Base-by-base conservation (phyloP, 2,888 invertebrate genomes). In the Zaprionus lineosus region DNA sequence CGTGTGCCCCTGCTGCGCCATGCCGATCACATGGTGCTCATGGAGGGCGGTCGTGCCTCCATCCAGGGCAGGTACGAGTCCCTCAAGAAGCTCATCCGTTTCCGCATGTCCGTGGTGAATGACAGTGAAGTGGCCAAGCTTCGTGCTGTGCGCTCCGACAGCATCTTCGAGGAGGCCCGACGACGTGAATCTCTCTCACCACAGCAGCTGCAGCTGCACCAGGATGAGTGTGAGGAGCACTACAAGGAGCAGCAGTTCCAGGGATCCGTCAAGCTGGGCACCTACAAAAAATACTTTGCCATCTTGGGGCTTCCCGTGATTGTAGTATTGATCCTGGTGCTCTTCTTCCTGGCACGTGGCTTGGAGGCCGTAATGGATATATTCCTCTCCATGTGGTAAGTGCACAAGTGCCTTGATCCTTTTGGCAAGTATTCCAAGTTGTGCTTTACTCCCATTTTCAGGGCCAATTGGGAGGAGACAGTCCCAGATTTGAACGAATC, bases 351-450 rank as follows among this genome's bases (percentile, higher is more conserved):
- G 4, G 92, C 94, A 0, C 94, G 95, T 85, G 88, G 89, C 0
- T 88, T 92, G 0, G 93, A 93, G 2, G 94, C 94, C n/a, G 91
- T 92, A 0, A 91, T 93, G 9, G 96, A 96, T 73, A 94, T 92
- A 66, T 96, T 95, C 91, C 91, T 95, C 0, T 93, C 94, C 73
- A 93, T 91, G 82, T 95, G 95, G 95, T 93, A 83, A 67, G 79
- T 74, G 15, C 2, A 3, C 8, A 21, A 5, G 21, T 56, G n/a
- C 33, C 53, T 11, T 53, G 7, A 3, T 21, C 3, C 4, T 28
- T 28, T 28, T n/a, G n/a, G 28, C n/a, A 28, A n/a, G 28, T 28
- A 28, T 24, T 26, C 9, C 28, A 34, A 18, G 29, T 9, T 34
- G 5, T 2, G 12, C 1, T 9, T 12, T 16, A 1, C 12, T 6